phyloP scores from a whole-genome alignment of 2,797 vertebrate genomes.

The Glossophaga mutica region DNA sequence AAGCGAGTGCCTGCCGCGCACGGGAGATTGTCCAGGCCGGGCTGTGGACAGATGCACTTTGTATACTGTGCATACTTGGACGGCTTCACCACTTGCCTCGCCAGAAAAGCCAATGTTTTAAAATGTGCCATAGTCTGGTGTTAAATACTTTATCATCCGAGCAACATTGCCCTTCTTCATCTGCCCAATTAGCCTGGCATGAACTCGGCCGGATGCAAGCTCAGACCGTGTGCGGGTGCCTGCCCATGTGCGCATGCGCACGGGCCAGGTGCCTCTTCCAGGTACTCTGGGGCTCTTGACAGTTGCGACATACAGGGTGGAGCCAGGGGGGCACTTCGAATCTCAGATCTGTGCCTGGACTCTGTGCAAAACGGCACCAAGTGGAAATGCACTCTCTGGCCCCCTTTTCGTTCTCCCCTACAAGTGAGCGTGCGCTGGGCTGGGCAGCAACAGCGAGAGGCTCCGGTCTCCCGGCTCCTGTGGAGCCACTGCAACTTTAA shows the following conservation, averaged over 20 bases:
- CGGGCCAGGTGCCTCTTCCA: neutral
- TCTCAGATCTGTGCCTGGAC: neutral
- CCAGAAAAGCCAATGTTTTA: neutral
- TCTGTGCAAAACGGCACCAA: neutral
- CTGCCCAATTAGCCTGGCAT: neutral
- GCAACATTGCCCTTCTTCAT: neutral
- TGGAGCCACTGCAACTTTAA: constrained; percentile 82
- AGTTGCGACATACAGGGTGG: fast-evolving
- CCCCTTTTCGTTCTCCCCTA: constrained; percentile 43
- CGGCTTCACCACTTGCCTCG: fast-evolving
- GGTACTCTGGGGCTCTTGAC: neutral
- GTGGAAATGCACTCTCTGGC: fast-evolving
- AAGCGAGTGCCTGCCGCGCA: fast-evolving
- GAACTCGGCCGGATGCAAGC: too few relatives aligned
- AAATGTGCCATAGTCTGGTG: neutral
- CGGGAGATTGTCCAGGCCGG: neutral
- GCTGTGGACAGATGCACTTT: neutral
- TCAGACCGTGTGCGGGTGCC: neutral
- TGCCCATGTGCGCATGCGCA: fast-evolving
- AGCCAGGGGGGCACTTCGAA: neutral
- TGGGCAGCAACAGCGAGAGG: constrained; percentile 40
- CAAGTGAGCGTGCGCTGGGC: neutral
- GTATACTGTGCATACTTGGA: fast-evolving
- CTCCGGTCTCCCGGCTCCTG: constrained; percentile 55
- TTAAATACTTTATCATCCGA: neutral